These are phyloP conservation scores for Dascyllus trimaculatus DNA, from an alignment of 2,113 vertebrate genomes.

Conservation along the genomic window DNA sequence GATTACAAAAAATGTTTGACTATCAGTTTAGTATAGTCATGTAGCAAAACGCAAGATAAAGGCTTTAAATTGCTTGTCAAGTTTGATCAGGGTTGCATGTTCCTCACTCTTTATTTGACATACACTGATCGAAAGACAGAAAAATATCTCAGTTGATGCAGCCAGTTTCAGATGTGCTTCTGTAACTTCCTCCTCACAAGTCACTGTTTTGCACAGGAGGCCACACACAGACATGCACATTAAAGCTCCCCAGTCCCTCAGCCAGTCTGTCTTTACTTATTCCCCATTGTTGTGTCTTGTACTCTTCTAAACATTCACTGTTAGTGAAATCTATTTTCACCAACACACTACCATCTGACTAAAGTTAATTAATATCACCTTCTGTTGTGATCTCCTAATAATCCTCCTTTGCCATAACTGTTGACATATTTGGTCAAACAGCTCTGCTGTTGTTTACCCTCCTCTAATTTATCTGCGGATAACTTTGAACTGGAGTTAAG, in stretches of 20 bases:
- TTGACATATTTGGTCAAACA: slow-evolving; percentile 60
- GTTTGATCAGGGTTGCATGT: not conserved
- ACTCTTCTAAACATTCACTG: slow-evolving; percentile 49
- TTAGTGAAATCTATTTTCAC: slow-evolving; percentile 47
- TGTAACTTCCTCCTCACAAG: not conserved
- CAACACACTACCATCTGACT: slow-evolving; percentile 39
- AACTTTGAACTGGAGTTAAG: slow-evolving; percentile 56
- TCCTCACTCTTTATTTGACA: not conserved
- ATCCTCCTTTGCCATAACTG: slow-evolving; percentile 50
- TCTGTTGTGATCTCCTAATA: slow-evolving; percentile 56
- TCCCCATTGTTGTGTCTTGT: slow-evolving; percentile 46
- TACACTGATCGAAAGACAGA: not conserved
- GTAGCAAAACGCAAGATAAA: too few species aligned
- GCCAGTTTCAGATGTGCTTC: slow-evolving; percentile 9
- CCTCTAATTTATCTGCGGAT: slow-evolving; percentile 53
- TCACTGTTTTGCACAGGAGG: not conserved
- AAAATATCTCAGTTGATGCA: not conserved
- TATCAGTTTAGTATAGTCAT: too few species aligned
- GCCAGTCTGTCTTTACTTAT: slow-evolving; percentile 50
- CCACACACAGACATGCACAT: slow-evolving; percentile 4
- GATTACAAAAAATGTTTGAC: too few species aligned
- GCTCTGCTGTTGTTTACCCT: slow-evolving; percentile 59
- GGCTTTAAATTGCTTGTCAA: not conserved
- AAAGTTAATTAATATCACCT: slow-evolving; percentile 61
- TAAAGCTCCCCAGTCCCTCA: not conserved